Conservation (phyloP, 2,797 vertebrate genomes). For the Hipposideros larvatus region DNA sequence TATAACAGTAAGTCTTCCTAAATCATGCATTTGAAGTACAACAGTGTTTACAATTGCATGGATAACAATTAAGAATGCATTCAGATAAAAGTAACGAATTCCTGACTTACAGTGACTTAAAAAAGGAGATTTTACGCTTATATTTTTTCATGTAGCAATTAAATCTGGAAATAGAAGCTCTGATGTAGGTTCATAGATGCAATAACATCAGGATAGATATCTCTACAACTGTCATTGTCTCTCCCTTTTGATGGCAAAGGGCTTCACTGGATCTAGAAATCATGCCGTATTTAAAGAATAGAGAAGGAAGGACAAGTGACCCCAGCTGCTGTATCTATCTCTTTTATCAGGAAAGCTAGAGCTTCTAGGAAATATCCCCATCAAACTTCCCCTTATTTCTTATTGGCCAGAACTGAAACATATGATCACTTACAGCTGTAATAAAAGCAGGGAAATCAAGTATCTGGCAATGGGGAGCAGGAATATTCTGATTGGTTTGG, state of each 20-base stretch:
- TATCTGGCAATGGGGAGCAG: background rate
- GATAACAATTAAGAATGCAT: background rate
- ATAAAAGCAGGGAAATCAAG: background rate
- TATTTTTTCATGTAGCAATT: slow-evolving; percentile 17
- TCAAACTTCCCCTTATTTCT: background rate
- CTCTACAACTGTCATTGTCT: background rate
- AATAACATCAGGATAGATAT: background rate
- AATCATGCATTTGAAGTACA: background rate
- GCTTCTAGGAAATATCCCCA: background rate
- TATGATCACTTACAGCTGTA: background rate
- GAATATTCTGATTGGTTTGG: background rate
- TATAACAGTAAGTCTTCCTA: background rate
- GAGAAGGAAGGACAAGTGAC: background rate
- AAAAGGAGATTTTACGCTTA: background rate
- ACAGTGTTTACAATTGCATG: background rate
- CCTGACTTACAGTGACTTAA: background rate
- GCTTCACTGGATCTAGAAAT: background rate
- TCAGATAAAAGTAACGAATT: slow-evolving; percentile 26
- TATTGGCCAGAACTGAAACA: background rate
- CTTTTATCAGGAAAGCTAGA: background rate
- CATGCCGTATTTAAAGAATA: background rate
- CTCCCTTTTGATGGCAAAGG: background rate
- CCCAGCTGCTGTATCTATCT: background rate
- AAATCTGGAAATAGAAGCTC: slow-evolving; percentile 15
- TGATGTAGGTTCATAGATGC: background rate